Evolutionary conservation across 2,888 invertebrate species (phyloP), one percentile per base, ranked within the genome.

Genomic region (Cryptus viduatorius): DNA sequence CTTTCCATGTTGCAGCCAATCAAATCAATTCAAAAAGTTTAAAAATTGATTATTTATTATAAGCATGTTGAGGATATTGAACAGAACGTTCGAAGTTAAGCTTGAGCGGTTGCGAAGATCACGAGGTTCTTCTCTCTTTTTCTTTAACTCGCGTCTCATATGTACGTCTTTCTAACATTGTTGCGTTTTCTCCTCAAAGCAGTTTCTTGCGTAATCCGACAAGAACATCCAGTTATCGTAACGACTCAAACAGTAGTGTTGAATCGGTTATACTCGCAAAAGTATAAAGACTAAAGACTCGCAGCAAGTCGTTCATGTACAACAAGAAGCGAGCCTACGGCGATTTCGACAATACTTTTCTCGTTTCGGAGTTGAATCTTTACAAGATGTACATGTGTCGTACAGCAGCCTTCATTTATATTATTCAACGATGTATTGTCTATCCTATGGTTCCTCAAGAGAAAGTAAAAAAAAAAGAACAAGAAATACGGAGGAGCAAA

Each of bases 191-290:
- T 64, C 46, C 31, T n/a, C 61, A 10, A 46, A 48, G 44, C 61
- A 12, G 12, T 5, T 19, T 29, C 48, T 83, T 83, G 72, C 83
- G 56, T 76, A 83, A 83, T 76, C 64, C 65, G 48, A 76, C 67
- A 64, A 72, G 75, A 44, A 59, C 29, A 46, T 42, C 16, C 53
- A 71, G 83, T 71, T 79, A 79, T 76, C 71, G 75, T 59, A 71
- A 83, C 71, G 64, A 71, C 65, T 76, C 67, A 73, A 48, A 76
- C 19, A 42, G 71, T 5, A 56, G 56, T 76, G 75, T 79, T 79
- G 76, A 64, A 71, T 71, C 31, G 48, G 69, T 68, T 71, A 16
- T 8, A 29, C n/a, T 7, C 61, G 46, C 48, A 7, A 37, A 31
- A 61, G 61, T 44, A 44, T 24, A 72, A 24, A 59, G 44, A 42